Base-by-base conservation (phyloP, 2,797 vertebrate genomes). In the Gymnothorax reevesii region DNA sequence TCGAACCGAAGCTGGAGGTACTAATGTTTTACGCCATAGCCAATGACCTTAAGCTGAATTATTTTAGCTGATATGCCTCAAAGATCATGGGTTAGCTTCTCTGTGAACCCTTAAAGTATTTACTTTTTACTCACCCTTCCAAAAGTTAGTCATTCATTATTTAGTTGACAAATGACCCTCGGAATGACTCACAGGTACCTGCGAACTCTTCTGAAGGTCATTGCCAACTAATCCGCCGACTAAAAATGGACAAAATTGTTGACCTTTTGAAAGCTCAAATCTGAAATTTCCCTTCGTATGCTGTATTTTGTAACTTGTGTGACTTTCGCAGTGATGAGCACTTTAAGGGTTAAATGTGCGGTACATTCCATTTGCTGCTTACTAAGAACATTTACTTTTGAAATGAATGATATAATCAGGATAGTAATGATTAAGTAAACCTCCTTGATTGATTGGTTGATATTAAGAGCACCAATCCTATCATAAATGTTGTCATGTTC, bases 331-430 rank as follows among this genome's bases (percentile, higher is more conserved):
- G 1, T 42, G 33, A 42, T 42, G 33, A 42, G 33, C 33, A 42
- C 33, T 42, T 42, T 42, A 42, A 42, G 2, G 33, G 33, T 42
- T 42, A 42, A 42, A 42, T 42, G 33, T 42, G 33, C 33, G 2
- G 71, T 15, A 75, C 33, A 33, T 27, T 75, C 71, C 15, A 5
- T 75, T 27, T 75, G 71, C 15, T 75, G 33, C 71, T 42, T 33
- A 20, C 27, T 42, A 42, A 42, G 71, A 75, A 33, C 33, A 13
- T 42, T 12, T 75, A 33, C 71, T 33, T 20, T 2, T 27, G 27
- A 75, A 42, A 79, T 52, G 52, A 79, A 79, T 79, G 54, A 54
- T 79, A 15, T 52, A 79, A 79, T 79, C 75, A 52, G 75, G 54
- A 79, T 79, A 52, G 42, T 79, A 79, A 22, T 49, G 49, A 54